phyloP scores from a whole-genome alignment of 2,113 vertebrate species.

The Hemicordylus capensis region DNA sequence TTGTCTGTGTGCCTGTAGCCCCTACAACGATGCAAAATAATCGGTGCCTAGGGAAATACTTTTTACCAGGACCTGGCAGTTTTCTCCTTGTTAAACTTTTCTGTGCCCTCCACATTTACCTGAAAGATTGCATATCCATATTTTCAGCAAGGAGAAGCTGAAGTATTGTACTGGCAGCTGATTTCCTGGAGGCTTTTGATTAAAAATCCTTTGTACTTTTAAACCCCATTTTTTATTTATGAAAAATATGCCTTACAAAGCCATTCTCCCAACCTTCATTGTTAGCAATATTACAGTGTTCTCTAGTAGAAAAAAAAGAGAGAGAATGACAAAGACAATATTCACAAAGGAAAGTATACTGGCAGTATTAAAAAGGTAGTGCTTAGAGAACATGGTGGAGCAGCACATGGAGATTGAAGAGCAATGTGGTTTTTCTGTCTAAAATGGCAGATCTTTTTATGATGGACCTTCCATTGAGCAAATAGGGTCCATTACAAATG shows the following conservation, averaged over 20 bases:
- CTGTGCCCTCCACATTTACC: background rate
- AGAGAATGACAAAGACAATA: background rate
- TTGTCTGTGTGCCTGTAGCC: too few species aligned
- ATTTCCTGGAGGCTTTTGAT: conserved; percentile 28
- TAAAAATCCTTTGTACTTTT: conserved; percentile 33
- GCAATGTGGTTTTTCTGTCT: background rate
- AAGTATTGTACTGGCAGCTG: conserved; percentile 1
- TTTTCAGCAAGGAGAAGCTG: conserved; percentile 1
- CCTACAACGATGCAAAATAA: background rate
- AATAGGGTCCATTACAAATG: background rate
- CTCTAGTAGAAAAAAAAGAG: background rate
- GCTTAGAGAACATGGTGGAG: background rate
- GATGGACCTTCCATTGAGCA: background rate
- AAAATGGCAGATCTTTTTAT: background rate
- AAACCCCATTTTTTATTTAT: conserved; percentile 3
- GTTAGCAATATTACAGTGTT: background rate
- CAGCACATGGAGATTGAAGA: background rate
- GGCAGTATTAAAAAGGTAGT: background rate
- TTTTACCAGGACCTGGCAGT: background rate
- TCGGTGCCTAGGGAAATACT: background rate
- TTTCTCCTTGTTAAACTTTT: background rate
- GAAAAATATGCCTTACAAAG: background rate
- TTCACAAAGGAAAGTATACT: background rate
- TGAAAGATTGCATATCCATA: background rate
- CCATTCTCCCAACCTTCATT: background rate